Evolutionary conservation across 1,140 invertebrate species (phyloP).

Genomic region (Drosophila tsacasi): DNA sequence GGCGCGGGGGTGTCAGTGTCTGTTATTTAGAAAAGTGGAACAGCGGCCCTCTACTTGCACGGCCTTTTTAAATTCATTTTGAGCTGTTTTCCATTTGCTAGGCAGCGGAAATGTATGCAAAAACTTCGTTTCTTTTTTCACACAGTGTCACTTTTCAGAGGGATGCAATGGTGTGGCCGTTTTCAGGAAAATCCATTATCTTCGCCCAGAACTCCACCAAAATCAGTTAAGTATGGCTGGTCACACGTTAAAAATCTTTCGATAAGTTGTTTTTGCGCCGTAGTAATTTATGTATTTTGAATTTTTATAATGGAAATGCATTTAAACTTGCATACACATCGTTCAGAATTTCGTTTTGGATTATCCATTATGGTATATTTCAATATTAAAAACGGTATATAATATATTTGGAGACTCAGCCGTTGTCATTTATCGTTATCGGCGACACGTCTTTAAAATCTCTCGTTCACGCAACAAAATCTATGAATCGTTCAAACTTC

Average conservation of each 20-base stretch:
- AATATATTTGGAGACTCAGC: neutral
- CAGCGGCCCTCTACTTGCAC: constrained; percentile 12
- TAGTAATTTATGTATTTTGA: neutral
- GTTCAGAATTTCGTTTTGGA: neutral
- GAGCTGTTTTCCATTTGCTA: neutral
- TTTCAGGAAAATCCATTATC: neutral
- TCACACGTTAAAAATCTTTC: neutral
- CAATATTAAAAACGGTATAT: neutral
- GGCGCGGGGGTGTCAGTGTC: constrained; percentile 47
- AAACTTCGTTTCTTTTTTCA: constrained; percentile 38
- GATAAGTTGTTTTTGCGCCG: neutral
- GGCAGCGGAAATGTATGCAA: constrained; percentile 6
- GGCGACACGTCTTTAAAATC: neutral
- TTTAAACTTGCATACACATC: neutral
- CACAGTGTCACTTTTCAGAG: constrained; percentile 39
- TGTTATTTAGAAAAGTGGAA: constrained; percentile 42
- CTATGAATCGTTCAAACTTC: too few species aligned
- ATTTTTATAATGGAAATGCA: neutral
- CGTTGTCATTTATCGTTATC: neutral
- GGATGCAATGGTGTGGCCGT: constrained; percentile 33
- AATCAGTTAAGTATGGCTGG: neutral
- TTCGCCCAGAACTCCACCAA: neutral
- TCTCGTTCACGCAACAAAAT: too few species aligned
- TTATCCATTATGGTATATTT: neutral
- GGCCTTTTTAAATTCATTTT: constrained; percentile 24